phyloP scores from a whole-genome alignment of 2,888 invertebrate genomes.

The Antheraea assamensis region DNA sequence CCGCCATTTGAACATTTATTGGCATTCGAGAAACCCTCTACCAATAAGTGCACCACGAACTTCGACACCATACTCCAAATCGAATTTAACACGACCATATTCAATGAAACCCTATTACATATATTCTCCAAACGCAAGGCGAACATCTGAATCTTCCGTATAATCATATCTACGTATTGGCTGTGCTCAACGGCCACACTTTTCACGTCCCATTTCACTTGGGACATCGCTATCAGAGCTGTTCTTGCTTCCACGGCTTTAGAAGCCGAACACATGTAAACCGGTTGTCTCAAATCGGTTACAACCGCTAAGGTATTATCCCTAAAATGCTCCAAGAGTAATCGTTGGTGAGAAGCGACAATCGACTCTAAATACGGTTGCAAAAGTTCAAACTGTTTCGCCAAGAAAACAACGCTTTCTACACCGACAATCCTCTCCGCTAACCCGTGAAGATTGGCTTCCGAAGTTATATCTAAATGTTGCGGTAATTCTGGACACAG shows the following conservation, averaged over 20 bases:
- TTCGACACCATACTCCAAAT: constrained; percentile 95
- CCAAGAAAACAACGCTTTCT: constrained; percentile 95
- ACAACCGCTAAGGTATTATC: constrained; percentile 88
- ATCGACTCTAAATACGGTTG: constrained; percentile 93
- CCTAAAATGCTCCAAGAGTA: constrained; percentile 87
- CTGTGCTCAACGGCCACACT: constrained; percentile 98
- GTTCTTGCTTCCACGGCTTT: constrained; percentile 89
- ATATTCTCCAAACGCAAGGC: constrained; percentile 90
- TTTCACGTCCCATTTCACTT: constrained; percentile 97
- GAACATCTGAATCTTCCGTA: constrained; percentile 89
- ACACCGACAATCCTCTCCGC: constrained; percentile 94
- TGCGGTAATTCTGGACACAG: constrained; percentile 54
- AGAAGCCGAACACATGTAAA: constrained; percentile 93
- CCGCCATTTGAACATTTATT: constrained; percentile 98
- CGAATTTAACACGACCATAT: constrained; percentile 85
- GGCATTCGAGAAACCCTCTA: constrained; percentile 96
- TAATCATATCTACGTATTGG: constrained; percentile 90
- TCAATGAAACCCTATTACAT: constrained; percentile 86
- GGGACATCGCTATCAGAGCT: constrained; percentile 92
- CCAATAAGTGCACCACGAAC: constrained; percentile 92
- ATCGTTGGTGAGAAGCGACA: constrained; percentile 86
- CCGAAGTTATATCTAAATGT: constrained; percentile 62
- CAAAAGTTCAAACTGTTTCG: constrained; percentile 92
- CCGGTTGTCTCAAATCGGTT: constrained; percentile 89
- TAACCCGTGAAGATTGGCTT: constrained; percentile 91